Percentiles rank a stretch among this genome's conserved stretches.
Conservation (phyloP, 2,797 vertebrate genomes). For the Notoglanidium macrostoma region DNA sequence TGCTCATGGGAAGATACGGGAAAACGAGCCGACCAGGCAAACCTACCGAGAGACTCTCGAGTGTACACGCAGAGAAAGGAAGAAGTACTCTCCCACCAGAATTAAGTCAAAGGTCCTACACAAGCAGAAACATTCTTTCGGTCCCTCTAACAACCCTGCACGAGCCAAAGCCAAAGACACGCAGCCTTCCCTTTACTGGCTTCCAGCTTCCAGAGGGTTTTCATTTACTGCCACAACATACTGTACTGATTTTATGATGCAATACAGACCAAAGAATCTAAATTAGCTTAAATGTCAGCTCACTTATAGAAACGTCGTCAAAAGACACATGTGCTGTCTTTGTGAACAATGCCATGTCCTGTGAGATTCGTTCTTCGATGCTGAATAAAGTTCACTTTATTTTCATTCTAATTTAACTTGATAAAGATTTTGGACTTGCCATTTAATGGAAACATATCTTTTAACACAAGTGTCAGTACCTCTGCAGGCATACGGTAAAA, state of each 20-base stretch:
- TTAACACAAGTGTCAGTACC: background rate
- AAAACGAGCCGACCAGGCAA: background rate
- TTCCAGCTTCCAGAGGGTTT: slow-evolving; percentile 31
- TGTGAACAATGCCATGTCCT: slow-evolving; percentile 3
- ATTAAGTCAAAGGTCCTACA: slow-evolving; percentile 30
- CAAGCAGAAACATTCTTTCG: slow-evolving; percentile 21
- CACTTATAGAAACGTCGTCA: slow-evolving; percentile 20
- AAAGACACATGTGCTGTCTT: slow-evolving; percentile 21
- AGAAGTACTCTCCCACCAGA: slow-evolving; percentile 24
- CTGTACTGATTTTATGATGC: slow-evolving; percentile 45
- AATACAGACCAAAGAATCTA: slow-evolving; percentile 20
- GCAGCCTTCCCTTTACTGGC: slow-evolving; percentile 14
- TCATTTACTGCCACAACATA: slow-evolving; percentile 50
- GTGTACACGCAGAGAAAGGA: slow-evolving; percentile 21
- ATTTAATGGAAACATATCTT: background rate
- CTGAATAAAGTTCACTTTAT: slow-evolving; percentile 19
- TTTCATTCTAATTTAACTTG: background rate
- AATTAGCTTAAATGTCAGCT: slow-evolving; percentile 31
- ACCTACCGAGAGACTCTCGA: slow-evolving; percentile 11
- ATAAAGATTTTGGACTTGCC: background rate
- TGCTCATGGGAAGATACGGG: background rate
- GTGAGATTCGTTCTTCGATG: background rate
- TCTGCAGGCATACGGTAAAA: background rate
- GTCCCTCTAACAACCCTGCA: slow-evolving; percentile 13
- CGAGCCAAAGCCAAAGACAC: slow-evolving; percentile 30